A percentile compares a stretch with the other conserved stretches of the same genome.
These are phyloP conservation scores for Oikopleura albicans DNA, from an alignment of 23 tunicate genomes.

Conservation along the genomic window DNA sequence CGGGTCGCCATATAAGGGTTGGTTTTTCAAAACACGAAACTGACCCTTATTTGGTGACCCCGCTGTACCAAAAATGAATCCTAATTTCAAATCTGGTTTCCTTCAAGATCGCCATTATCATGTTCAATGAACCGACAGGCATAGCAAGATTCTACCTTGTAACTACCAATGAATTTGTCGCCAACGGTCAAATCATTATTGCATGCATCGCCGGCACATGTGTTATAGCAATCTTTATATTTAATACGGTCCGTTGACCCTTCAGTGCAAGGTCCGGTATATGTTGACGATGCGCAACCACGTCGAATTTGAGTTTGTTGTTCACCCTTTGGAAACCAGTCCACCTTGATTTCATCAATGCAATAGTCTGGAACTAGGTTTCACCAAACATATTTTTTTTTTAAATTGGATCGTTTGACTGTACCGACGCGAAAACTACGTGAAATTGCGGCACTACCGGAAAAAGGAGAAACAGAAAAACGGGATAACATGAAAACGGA, in stretches of 20 bases:
- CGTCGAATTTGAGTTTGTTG: neutral
- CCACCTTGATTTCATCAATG: neutral
- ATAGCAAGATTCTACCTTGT: neutral
- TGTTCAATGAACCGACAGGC: neutral
- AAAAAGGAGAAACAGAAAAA: no score
- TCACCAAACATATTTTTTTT: no score
- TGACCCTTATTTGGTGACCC: no score
- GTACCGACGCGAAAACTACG: no score
- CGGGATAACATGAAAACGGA: no score
- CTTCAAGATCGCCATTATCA: neutral
- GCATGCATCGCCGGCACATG: neutral
- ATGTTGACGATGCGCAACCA: neutral
- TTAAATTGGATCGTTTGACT: no score
- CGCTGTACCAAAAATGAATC: no score
- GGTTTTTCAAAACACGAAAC: no score
- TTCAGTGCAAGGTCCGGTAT: neutral
- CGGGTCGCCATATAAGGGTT: no score
- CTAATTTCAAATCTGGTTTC: neutral
- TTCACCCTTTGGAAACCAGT: neutral
- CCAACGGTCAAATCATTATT: neutral
- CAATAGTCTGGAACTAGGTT: no score
- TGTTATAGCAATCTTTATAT: neutral
- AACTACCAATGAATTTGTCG: neutral
- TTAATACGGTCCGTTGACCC: neutral
- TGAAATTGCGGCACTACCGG: no score